Evolutionary conservation across 2,797 vertebrate genomes (phyloP), one percentile per base, ranked within the genome.

Genomic region (Argyrosomus regius): DNA sequence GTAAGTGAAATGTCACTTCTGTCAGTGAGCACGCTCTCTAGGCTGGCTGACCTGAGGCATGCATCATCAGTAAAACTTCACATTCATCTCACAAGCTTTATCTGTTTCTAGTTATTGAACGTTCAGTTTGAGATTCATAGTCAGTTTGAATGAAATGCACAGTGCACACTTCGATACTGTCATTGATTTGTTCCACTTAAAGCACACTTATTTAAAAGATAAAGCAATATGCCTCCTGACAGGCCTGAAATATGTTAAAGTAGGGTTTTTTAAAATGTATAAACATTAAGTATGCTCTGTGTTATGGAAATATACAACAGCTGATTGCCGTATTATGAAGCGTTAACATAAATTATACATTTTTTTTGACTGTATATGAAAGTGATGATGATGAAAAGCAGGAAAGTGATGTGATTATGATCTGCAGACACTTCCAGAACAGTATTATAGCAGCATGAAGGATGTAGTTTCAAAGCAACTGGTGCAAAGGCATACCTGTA

Each of bases 11-110:
- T 14, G 8, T 69, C 41, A 28, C 52, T 11, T 3, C 39, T 67
- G 63, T 54, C 22, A 82, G 18, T 70, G 64, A 88, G 62, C 52
- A 80, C 91, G 94, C 89, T 86, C 95, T 96, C 86, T 67, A 96
- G 97, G 97, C 95, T 98, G 96, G 94, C 90, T 96, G 96, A 95
- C 97, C 97, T 93, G 91, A 96, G 95, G 93, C 94, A 89, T 28
- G 78, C 84, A 9, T 83, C 69, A 48, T 48, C 53, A 13, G 20
- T 78, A 63, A 17, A 65, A 56, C 24, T 26, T 46, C 46, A 43
- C 63, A 46, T 54, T 43, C 56, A 61, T 12, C 50, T 58, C 59
- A 67, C 16, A 26, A 28, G 8, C 49, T 61, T 20, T 11, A 20
- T 43, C 17, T 26, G 8, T 28, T 2, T 8, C 39, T 59, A 14